Evolutionary conservation across 2,113 vertebrate species (phyloP).

Genomic region (Psittacula cyanocephala): DNA sequence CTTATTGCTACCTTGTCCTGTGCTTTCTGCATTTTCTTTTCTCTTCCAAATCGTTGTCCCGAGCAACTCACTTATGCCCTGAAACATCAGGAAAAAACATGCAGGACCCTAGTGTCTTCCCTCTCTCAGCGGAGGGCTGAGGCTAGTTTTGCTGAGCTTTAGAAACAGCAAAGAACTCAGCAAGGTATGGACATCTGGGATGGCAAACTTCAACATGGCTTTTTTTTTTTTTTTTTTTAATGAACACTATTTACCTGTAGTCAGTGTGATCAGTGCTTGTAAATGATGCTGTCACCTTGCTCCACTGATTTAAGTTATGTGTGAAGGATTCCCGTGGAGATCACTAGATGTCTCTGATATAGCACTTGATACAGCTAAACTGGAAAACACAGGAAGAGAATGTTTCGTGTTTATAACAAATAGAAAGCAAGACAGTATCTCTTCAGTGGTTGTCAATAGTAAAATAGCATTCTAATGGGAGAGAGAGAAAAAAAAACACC

Average conservation of each 20-base stretch:
- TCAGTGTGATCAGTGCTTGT: too few relatives aligned
- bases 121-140: background rate
- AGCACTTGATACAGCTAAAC: background rate
- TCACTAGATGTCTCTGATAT: background rate
- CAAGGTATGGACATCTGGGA: too few relatives aligned
- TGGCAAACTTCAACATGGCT: background rate
- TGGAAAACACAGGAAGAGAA: background rate
- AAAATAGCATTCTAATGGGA: background rate
- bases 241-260: background rate
- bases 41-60: background rate
- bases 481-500: background rate
- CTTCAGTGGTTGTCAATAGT: background rate
- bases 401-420: background rate
- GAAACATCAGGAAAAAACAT: background rate
- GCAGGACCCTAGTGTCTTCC: fast-evolving
- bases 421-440: background rate
- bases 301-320: too few relatives aligned
- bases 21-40: background rate
- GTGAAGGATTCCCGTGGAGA: background rate
- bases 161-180: background rate
- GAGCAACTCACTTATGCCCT: background rate
- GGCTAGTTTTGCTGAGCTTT: background rate
- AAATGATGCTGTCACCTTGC: background rate
- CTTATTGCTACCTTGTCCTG: background rate
- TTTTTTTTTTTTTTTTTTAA: too few relatives aligned